Evolutionary conservation across 1,140 invertebrate genomes (phyloP).

Genomic region (Archegozetes longisetosus): DNA sequence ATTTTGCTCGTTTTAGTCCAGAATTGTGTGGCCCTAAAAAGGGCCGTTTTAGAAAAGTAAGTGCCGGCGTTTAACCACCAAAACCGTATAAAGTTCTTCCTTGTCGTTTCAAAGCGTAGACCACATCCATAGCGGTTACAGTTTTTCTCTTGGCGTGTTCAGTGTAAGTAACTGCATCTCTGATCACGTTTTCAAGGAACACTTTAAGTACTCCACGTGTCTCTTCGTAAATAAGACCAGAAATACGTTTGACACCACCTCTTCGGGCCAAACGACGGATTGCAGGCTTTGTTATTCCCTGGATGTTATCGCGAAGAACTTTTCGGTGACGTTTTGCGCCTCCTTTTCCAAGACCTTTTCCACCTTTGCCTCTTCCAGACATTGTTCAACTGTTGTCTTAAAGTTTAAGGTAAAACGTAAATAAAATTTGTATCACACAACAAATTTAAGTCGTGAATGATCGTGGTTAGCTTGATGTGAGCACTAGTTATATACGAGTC

Average conservation of each 20-base stretch:
- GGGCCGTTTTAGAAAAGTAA: neutral
- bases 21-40: neutral
- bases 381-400: constrained; percentile 16
- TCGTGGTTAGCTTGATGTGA: neutral
- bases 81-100: constrained; percentile 47
- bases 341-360: constrained; percentile 32
- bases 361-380: constrained; percentile 31
- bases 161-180: constrained; percentile 65
- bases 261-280: constrained; percentile 47
- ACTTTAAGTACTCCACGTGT: constrained; percentile 52
- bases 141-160: constrained; percentile 68
- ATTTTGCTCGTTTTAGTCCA: neutral
- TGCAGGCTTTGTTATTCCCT: constrained; percentile 50
- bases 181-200: constrained; percentile 63
- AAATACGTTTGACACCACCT: constrained; percentile 58
- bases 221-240: constrained; percentile 54
- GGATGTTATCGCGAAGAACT: constrained; percentile 50
- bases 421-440: too few relatives aligned
- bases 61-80: constrained; percentile 32
- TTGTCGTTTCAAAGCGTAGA: constrained; percentile 66
- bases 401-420: neutral
- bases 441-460: too few relatives aligned
- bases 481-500: neutral
- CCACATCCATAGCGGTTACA: constrained; percentile 68
- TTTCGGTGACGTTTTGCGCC: constrained; percentile 32